These are phyloP conservation scores for Limnephilus marmoratus DNA, from an alignment of 2,888 invertebrate species.

Conservation along the genomic window DNA sequence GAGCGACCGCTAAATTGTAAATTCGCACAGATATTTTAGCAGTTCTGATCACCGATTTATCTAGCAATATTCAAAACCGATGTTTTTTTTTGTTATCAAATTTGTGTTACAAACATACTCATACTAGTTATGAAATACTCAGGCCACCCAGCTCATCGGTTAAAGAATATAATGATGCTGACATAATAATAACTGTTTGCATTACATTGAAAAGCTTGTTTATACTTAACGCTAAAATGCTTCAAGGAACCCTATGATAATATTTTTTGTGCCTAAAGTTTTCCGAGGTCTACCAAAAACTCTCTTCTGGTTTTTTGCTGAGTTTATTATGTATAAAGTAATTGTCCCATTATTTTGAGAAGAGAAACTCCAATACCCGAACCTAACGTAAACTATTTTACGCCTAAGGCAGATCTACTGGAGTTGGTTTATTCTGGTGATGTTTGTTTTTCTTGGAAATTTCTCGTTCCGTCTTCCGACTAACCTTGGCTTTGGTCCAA, in stretches of 20 bases:
- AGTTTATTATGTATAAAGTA: not conserved
- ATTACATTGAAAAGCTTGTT: not conserved
- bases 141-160: not conserved
- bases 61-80: not conserved
- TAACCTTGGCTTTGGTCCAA: slow-evolving; percentile 53
- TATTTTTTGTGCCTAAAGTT: not conserved
- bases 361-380: not conserved
- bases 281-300: not conserved
- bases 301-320: not conserved
- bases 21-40: not conserved
- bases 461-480: slow-evolving; percentile 39
- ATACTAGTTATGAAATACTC: not conserved
- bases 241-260: not conserved
- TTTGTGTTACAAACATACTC: too few relatives aligned
- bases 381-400: slow-evolving; percentile 26
- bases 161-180: not conserved
- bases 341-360: not conserved
- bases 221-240: not conserved
- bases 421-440: slow-evolving; percentile 34
- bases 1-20: not conserved
- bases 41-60: not conserved
- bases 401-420: slow-evolving; percentile 29
- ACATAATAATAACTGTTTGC: not conserved
- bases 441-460: slow-evolving; percentile 52
- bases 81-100: too few relatives aligned